Base-by-base conservation (phyloP, 2,113 vertebrate genomes). In the Eptatretus burgeri region DNA sequence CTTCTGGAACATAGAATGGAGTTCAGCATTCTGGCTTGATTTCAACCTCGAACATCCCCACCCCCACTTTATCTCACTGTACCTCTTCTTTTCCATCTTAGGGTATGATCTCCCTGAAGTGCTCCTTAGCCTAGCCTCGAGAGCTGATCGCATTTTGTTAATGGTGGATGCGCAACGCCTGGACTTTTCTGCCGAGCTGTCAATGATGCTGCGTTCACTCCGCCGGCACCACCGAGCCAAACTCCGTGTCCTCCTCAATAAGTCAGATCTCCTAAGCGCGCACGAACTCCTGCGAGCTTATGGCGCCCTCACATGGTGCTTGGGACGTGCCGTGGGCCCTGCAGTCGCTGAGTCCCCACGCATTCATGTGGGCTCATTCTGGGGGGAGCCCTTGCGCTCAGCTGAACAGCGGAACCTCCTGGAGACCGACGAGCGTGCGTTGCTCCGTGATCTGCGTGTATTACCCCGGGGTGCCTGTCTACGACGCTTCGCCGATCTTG, bases 181-280 rank as follows among this genome's bases (percentile, higher is more conserved):
- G 27, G 27, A 41, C 27, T 41, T 41, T 41, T 41, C 27, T 41
- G 56, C n/a, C 12, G 56, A n/a, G n/a, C 56, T 60, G 56, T n/a
- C 56, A 10, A 60, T 11, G 56, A 12, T 20, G 56, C 56, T 60
- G 56, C 56, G 56, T 11, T 60, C 56, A 20, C 56, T 60, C n/a
- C 56, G 56, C 56, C 56, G 56, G n/a, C 56, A 60, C 56, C 56
- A 60, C 56, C 56, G n/a, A 20, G n/a, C n/a, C 56, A 60, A 60
- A 20, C 56, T 60, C 20, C 56, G 56, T 20, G 56, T 60, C 20
- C 12, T 60, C n/a, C 56, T 60, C 9, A n/a, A 17, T 10, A n/a
- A 20, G n/a, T n/a, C 56, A 10, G 56, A 60, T 20, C n/a, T 17
- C 10, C 56, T 60, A 12, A 20, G 56, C 56, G 56, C n/a, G 56